These are phyloP conservation scores for Pao palembangensis DNA, from an alignment of 2,113 vertebrate genomes.

Conservation along the genomic window DNA sequence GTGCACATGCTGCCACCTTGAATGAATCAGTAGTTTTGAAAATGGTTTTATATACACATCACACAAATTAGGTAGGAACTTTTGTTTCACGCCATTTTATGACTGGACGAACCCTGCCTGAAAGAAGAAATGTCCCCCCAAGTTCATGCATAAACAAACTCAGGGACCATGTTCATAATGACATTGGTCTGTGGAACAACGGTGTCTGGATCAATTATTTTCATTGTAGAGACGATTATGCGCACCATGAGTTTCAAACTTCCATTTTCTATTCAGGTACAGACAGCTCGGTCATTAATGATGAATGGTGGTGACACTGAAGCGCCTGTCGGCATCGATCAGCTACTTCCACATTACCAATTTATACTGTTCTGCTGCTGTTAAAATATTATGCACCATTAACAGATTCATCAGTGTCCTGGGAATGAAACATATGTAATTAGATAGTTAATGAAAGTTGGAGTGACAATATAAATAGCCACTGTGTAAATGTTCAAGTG, in stretches of 20 bases:
- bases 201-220: slow-evolving; percentile 47
- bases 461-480: no score
- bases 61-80: no score
- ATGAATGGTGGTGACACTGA: slow-evolving; percentile 50
- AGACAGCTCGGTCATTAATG: slow-evolving; percentile 46
- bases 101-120: no score
- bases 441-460: no score
- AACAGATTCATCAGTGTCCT: slow-evolving; percentile 35
- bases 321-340: slow-evolving; percentile 54
- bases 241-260: slow-evolving; percentile 39
- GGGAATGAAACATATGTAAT: no score
- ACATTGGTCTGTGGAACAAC: slow-evolving; percentile 7
- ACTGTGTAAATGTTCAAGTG: no score
- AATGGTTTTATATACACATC: no score
- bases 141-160: neutral
- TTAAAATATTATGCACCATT: slow-evolving; percentile 49
- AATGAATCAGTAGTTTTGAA: no score
- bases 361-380: slow-evolving; percentile 33
- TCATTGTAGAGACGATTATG: slow-evolving; percentile 36
- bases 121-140: no score
- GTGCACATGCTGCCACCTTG: no score
- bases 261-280: slow-evolving; percentile 37
- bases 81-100: no score
- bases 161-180: neutral
- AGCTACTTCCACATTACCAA: slow-evolving; percentile 33